phyloP scores from a whole-genome alignment of 2,888 invertebrate genomes.

The Neoitamus cyanurus region DNA sequence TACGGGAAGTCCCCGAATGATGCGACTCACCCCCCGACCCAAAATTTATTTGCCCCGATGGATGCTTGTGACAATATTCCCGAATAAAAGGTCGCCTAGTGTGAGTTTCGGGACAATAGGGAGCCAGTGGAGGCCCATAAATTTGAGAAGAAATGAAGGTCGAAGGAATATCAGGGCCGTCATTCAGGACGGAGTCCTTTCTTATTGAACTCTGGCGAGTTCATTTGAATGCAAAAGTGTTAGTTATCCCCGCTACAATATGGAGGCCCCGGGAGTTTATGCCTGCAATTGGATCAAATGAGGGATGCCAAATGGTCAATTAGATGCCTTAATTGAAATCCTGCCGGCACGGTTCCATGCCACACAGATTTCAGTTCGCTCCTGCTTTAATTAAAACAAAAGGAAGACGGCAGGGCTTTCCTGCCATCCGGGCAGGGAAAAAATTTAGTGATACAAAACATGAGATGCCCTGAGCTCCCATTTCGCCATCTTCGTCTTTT shows the following conservation, averaged over 20 bases:
- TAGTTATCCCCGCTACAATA: slow-evolving; percentile 29
- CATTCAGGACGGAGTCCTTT: slow-evolving; percentile 30
- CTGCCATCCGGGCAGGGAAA: background rate
- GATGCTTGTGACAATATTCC: slow-evolving; percentile 36
- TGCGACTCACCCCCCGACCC: background rate
- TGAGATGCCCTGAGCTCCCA: background rate
- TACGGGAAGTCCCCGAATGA: background rate
- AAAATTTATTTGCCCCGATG: slow-evolving; percentile 29
- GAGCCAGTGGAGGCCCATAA: slow-evolving; percentile 41
- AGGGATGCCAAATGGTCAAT: slow-evolving; percentile 45
- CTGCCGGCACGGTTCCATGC: slow-evolving; percentile 19
- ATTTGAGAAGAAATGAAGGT: slow-evolving; percentile 45
- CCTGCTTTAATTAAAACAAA: slow-evolving; percentile 35
- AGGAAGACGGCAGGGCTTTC: background rate
- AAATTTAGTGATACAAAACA: background rate
- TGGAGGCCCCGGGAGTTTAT: slow-evolving; percentile 18
- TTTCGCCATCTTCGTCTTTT: background rate
- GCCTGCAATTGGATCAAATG: slow-evolving; percentile 45
- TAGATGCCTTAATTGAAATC: slow-evolving; percentile 46
- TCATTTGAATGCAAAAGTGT: slow-evolving; percentile 36
- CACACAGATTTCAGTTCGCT: slow-evolving; percentile 13
- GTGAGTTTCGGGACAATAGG: slow-evolving; percentile 39
- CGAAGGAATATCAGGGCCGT: slow-evolving; percentile 42
- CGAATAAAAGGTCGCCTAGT: slow-evolving; percentile 41
- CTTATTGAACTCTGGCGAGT: slow-evolving; percentile 15